Evolutionary conservation across 2,113 vertebrate genomes (phyloP).

Genomic region (Struthio camelus): DNA sequence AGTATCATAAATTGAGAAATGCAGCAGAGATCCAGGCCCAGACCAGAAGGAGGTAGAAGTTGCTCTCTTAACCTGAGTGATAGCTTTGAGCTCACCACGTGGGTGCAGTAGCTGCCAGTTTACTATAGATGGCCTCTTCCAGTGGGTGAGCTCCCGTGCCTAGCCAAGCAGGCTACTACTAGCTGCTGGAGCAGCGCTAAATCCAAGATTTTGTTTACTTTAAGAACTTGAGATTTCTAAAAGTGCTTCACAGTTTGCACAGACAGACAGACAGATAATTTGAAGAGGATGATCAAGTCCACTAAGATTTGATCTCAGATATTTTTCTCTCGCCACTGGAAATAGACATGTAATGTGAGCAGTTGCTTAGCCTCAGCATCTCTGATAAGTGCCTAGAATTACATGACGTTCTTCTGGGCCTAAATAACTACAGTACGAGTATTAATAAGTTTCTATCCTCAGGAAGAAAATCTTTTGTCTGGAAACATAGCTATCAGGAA

Average conservation of each 20-base stretch:
- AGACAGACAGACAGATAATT: too few species aligned
- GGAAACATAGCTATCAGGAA: not conserved
- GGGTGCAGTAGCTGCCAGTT: fast-evolving
- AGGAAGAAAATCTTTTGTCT: not conserved
- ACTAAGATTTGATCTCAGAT: not conserved
- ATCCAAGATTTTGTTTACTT: not conserved
- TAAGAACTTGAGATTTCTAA: not conserved
- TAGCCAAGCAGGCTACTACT: not conserved
- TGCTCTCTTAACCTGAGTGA: not conserved
- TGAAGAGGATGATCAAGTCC: not conserved
- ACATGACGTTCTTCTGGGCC: not conserved
- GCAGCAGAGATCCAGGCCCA: not conserved
- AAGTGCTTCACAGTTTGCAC: not conserved
- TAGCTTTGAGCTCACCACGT: not conserved
- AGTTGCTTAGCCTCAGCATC: not conserved
- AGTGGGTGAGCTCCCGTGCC: not conserved
- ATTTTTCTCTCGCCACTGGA: not conserved
- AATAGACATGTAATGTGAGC: not conserved
- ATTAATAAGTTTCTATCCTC: not conserved
- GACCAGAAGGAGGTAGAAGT: not conserved
- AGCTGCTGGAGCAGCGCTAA: not conserved
- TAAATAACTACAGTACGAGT: not conserved
- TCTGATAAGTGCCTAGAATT: not conserved
- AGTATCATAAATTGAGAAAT: not conserved
- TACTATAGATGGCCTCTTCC: not conserved